Percentiles rank a stretch among this genome's conserved stretches.
Conservation (phyloP, 2,888 invertebrate species). For the Eustalomyia histrio region DNA sequence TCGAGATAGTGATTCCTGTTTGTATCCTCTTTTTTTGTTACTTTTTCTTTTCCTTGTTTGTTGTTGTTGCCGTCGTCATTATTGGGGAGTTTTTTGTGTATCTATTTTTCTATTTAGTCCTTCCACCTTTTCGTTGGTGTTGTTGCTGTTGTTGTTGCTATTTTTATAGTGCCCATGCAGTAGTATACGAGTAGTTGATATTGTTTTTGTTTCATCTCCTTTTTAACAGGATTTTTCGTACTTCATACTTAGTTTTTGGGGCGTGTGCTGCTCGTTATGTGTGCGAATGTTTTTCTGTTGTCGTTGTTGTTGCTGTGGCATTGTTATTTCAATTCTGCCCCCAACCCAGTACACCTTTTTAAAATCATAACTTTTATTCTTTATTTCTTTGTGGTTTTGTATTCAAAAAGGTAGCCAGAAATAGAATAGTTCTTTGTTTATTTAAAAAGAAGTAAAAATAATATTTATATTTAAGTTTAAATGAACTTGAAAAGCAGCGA, state of each 20-base stretch:
- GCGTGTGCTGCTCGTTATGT: constrained; percentile 52
- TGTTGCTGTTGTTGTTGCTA: too few relatives aligned
- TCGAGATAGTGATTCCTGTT: not conserved
- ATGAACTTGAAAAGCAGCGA: too few relatives aligned
- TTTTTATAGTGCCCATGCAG: constrained; percentile 17
- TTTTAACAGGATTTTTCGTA: constrained; percentile 37
- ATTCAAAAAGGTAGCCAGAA: too few relatives aligned
- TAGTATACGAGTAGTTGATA: constrained; percentile 21
- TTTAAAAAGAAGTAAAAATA: too few relatives aligned
- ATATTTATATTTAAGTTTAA: too few relatives aligned
- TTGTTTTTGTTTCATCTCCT: constrained; percentile 42
- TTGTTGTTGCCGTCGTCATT: constrained; percentile 3
- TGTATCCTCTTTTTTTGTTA: constrained; percentile 3
- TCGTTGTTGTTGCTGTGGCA: constrained; percentile 5
- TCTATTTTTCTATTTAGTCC: not conserved
- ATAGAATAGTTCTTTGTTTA: constrained; percentile 7
- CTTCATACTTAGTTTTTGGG: constrained; percentile 47
- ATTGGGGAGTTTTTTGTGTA: not conserved
- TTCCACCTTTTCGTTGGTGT: constrained; percentile 13
- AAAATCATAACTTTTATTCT: constrained; percentile 12
- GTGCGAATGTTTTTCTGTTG: constrained; percentile 8
- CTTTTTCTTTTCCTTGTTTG: not conserved
- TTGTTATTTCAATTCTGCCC: constrained; percentile 37
- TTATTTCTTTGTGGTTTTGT: constrained; percentile 23
- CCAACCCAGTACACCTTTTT: not conserved